Conservation (phyloP, 2,797 vertebrate species). For the Graptemys geographica region DNA sequence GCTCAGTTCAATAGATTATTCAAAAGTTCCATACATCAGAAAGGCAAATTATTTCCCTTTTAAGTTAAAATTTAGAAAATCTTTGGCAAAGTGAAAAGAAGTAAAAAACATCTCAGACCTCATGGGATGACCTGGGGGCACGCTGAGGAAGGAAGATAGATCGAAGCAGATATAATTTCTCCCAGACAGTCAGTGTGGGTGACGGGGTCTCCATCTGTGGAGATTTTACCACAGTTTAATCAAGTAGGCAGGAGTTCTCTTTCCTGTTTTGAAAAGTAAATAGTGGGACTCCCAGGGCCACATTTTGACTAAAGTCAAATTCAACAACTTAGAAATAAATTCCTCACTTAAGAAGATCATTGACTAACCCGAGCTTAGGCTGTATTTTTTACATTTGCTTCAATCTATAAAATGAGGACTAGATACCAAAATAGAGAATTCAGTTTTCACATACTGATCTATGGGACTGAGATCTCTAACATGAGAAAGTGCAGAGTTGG, state of each 20-base stretch:
- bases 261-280: not conserved
- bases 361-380: not conserved
- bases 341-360: not conserved
- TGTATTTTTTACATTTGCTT: not conserved
- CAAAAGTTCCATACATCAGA: not conserved
- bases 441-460: not conserved
- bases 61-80: not conserved
- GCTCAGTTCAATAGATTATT: not conserved
- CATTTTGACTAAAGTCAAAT: not conserved
- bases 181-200: accelerated
- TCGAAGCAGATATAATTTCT: not conserved
- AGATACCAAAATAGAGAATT: not conserved
- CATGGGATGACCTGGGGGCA: accelerated
- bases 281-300: accelerated
- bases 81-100: not conserved
- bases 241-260: accelerated
- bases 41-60: accelerated
- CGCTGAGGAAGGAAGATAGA: not conserved
- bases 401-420: not conserved
- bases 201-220: not conserved
- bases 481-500: accelerated
- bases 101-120: not conserved
- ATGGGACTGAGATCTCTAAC: accelerated
- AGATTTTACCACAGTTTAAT: not conserved
- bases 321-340: not conserved